Conservation (phyloP, 2,797 vertebrate species). For the Pangasius sanitwongsei region DNA sequence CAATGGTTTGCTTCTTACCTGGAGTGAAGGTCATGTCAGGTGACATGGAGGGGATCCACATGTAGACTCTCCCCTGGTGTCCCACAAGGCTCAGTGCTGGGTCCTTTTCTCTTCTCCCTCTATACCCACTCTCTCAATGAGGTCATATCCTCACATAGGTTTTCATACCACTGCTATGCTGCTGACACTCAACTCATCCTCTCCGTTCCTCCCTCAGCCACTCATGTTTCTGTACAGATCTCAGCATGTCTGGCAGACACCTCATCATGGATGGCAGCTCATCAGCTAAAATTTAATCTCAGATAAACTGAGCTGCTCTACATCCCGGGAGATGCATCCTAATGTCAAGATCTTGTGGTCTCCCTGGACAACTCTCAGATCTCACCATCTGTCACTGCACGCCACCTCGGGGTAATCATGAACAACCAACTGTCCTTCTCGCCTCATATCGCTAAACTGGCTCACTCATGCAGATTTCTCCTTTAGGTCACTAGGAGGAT, state of each 20-base stretch:
- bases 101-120: not conserved
- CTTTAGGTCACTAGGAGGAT: not conserved
- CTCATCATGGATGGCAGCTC: not conserved
- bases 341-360: not conserved
- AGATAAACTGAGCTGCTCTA: not conserved
- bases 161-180: not conserved
- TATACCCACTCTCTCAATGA: not conserved
- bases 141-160: not conserved
- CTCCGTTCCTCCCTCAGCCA: not conserved
- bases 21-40: not conserved
- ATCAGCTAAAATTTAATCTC: not conserved
- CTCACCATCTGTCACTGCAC: not conserved
- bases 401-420: not conserved
- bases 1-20: not conserved
- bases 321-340: not conserved
- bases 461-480: not conserved
- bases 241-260: not conserved
- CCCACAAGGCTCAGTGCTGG: not conserved
- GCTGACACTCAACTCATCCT: not conserved
- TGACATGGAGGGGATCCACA: not conserved
- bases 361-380: not conserved
- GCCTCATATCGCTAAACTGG: not conserved
- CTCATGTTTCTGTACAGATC: not conserved
- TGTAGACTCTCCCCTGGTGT: not conserved
- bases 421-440: not conserved